Conservation (phyloP, 2,888 invertebrate species). For the Smittia aterrima region DNA sequence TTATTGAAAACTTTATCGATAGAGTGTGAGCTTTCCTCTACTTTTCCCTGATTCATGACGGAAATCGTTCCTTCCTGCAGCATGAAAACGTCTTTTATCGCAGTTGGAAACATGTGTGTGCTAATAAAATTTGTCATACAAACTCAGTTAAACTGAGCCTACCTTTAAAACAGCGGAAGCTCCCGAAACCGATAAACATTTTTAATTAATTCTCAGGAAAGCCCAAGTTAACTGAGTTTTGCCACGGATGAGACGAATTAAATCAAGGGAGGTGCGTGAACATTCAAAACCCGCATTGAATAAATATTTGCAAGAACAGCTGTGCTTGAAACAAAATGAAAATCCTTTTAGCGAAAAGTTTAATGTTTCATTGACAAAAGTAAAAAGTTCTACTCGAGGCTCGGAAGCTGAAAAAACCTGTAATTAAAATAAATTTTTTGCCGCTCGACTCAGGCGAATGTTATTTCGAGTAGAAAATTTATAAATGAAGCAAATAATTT, state of each 20-base stretch:
- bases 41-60: too few relatives aligned
- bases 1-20: background rate
- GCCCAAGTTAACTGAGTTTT: background rate
- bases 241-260: background rate
- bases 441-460: background rate
- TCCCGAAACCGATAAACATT: background rate
- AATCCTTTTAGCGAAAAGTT: too few relatives aligned
- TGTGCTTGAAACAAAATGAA: too few relatives aligned
- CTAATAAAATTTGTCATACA: background rate
- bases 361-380: too few relatives aligned
- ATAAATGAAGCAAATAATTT: conserved; percentile 31
- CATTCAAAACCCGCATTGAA: background rate
- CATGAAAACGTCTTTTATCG: background rate
- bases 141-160: background rate
- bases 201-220: conserved; percentile 16
- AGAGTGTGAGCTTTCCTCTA: background rate
- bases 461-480: conserved; percentile 15
- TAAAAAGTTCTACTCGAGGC: background rate
- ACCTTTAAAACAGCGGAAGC: background rate
- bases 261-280: background rate
- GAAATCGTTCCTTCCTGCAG: too few relatives aligned
- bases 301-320: conserved; percentile 3
- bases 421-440: conserved; percentile 1
- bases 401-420: background rate
- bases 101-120: background rate